phyloP scores from a whole-genome alignment of 2,113 vertebrate species.

The Sciurus niger region DNA sequence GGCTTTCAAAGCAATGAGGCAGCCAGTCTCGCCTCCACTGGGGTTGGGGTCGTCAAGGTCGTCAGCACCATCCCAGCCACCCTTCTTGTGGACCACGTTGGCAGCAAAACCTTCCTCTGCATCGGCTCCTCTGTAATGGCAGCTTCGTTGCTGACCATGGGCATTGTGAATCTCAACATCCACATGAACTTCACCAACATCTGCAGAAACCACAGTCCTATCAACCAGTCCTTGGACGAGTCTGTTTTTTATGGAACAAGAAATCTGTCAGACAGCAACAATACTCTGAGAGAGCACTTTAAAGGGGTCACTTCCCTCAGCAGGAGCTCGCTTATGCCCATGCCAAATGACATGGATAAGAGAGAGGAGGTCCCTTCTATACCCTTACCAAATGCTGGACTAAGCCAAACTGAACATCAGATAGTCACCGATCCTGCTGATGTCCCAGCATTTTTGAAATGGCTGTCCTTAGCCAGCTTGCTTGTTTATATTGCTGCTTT shows the following conservation, averaged over 20 bases:
- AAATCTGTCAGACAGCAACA: conserved; percentile 83
- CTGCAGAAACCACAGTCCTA: conserved; percentile 88
- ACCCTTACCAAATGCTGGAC: conserved; percentile 64
- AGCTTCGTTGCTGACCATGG: conserved; percentile 91
- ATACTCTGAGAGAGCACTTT: conserved; percentile 83
- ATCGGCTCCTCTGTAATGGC: conserved; percentile 94
- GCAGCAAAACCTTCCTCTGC: conserved; percentile 95
- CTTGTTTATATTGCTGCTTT: conserved; percentile 96
- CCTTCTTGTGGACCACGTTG: conserved; percentile 94
- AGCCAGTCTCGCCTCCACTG: conserved; percentile 95
- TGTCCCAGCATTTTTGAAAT: conserved; percentile 91
- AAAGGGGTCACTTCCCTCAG: conserved; percentile 63
- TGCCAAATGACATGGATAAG: conserved; percentile 49
- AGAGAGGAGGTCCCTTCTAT: conserved; percentile 68
- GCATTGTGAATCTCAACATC: conserved; percentile 92
- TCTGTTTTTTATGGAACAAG: conserved; percentile 69
- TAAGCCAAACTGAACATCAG: conserved; percentile 69
- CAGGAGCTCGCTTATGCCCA: conserved; percentile 39
- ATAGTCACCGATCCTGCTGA: conserved; percentile 66
- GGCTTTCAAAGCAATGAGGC: conserved; percentile 96
- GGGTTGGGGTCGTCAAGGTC: conserved; percentile 96
- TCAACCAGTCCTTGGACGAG: conserved; percentile 86
- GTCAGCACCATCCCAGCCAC: conserved; percentile 94
- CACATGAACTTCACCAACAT: conserved; percentile 92
- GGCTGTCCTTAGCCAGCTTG: conserved; percentile 94